Conservation (phyloP, 2,797 vertebrate species). For the Hybognathus amarus region DNA sequence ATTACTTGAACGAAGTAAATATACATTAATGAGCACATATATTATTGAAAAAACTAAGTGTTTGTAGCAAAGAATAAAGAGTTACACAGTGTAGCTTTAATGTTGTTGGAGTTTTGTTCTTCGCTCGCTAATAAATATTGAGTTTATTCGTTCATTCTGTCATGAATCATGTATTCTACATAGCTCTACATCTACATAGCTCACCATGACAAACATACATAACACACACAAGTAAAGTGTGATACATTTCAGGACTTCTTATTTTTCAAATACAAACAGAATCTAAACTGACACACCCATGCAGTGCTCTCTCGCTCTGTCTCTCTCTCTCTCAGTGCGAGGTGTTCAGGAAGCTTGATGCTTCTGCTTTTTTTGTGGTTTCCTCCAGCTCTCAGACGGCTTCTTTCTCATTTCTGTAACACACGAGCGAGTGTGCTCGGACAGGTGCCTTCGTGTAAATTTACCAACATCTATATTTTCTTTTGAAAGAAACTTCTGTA, state of each 20-base stretch:
- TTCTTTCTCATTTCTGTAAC: constrained; percentile 71
- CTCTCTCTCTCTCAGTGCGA: constrained; percentile 53
- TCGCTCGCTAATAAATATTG: background rate
- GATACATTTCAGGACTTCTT: background rate
- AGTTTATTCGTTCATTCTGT: background rate
- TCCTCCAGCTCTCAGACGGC: constrained; percentile 63
- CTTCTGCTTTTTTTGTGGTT: constrained; percentile 84
- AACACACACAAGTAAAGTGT: background rate
- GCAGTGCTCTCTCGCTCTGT: constrained; percentile 37
- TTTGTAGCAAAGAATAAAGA: no score
- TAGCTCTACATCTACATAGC: background rate
- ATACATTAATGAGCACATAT: no score
- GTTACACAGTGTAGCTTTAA: no score
- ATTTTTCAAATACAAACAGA: constrained; percentile 40
- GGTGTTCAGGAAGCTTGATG: constrained; percentile 78
- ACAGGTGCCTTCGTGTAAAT: constrained; percentile 47
- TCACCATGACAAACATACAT: background rate
- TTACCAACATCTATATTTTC: constrained; percentile 31
- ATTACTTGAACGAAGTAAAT: no score
- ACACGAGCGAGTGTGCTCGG: constrained; percentile 40
- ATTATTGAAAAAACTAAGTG: no score
- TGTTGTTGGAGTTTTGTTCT: background rate
- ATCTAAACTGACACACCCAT: constrained; percentile 22
- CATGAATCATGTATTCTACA: background rate
- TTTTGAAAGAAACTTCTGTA: background rate